Percentiles rank a stretch among this genome's conserved stretches.
Conservation (phyloP, 2,113 vertebrate genomes). For the Sylvilagus bachmani region DNA sequence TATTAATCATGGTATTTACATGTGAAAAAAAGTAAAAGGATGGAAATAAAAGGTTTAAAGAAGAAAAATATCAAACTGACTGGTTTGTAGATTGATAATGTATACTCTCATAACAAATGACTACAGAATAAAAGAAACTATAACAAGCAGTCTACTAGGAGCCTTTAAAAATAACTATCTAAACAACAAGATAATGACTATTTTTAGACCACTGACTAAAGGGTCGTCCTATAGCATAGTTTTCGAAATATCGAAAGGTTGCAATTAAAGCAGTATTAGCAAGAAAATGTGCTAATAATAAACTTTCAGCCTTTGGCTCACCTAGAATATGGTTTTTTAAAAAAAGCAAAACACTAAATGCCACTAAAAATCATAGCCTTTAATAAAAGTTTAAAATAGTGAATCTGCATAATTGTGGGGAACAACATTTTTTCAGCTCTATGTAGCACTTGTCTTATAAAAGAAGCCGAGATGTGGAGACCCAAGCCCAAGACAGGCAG, state of each 20-base stretch:
- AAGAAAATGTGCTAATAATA: background rate
- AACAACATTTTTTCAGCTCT: background rate
- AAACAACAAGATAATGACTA: background rate
- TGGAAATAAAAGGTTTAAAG: background rate
- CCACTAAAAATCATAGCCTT: slow-evolving; percentile 56
- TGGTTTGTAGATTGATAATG: background rate
- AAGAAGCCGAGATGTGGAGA: slow-evolving; percentile 10
- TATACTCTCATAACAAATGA: background rate
- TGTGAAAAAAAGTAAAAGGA: slow-evolving; percentile 28
- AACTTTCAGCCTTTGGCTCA: slow-evolving; percentile 24
- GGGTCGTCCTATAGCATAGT: background rate
- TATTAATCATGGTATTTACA: background rate
- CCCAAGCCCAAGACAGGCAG: background rate
- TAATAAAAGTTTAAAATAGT: slow-evolving; percentile 50
- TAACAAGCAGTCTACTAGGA: background rate
- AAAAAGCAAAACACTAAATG: background rate
- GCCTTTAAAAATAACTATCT: slow-evolving; percentile 21
- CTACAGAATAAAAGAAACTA: background rate
- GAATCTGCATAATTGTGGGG: background rate
- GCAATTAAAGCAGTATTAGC: background rate
- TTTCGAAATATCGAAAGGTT: slow-evolving; percentile 53
- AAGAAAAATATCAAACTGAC: background rate
- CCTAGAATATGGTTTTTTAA: background rate
- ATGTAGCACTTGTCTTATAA: background rate
- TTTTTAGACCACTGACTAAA: slow-evolving; percentile 20